These are phyloP conservation scores for Myocastor coypus DNA, from an alignment of 2,113 vertebrate species.

Conservation along the genomic window DNA sequence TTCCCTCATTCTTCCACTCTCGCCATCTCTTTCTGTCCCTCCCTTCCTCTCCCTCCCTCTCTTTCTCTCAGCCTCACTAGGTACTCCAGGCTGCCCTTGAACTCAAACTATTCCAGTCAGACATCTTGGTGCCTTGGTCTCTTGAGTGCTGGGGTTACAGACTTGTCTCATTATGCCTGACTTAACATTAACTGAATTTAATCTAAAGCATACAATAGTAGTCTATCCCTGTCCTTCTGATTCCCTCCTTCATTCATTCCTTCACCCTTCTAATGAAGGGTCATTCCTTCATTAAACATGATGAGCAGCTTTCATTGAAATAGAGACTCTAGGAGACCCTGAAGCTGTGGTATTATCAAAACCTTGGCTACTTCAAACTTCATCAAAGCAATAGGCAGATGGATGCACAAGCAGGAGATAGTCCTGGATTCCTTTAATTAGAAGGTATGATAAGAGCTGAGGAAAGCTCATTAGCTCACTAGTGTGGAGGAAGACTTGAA, in stretches of 20 bases:
- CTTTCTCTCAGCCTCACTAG: background rate
- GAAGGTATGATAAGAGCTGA: background rate
- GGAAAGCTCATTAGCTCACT: background rate
- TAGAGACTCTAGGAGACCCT: background rate
- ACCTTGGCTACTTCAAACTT: background rate
- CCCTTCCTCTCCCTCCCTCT: background rate
- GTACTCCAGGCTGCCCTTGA: background rate
- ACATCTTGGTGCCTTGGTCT: background rate
- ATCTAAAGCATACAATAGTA: background rate
- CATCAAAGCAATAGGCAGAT: background rate
- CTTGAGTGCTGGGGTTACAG: background rate
- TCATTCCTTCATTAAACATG: background rate
- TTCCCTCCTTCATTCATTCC: background rate
- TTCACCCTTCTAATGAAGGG: too few relatives aligned
- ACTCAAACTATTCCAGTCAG: background rate
- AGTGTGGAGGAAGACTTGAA: background rate
- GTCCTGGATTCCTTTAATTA: background rate
- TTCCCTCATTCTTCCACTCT: too few relatives aligned
- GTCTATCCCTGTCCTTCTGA: background rate
- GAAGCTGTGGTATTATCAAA: background rate
- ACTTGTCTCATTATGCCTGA: background rate
- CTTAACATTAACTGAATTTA: background rate
- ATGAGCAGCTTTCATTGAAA: background rate
- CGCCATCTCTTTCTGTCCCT: too few relatives aligned
- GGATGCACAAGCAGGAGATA: background rate